A percentile compares a stretch with the other conserved stretches of the same genome.
Conservation (phyloP, 2,797 vertebrate species). For the Rhyacichthys aspro region DNA sequence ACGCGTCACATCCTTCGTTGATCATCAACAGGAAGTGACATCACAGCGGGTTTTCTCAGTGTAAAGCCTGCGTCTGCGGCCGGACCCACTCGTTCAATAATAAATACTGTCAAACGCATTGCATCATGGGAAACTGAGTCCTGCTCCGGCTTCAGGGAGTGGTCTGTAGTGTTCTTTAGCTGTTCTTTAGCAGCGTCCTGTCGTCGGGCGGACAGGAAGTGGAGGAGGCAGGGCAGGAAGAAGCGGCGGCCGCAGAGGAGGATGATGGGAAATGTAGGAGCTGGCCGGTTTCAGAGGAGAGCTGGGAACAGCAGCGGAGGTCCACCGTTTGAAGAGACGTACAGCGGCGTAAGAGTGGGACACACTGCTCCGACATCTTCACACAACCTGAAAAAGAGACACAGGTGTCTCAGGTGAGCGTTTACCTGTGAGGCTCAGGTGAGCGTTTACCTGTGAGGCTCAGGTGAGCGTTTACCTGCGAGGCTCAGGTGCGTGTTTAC, state of each 20-base stretch:
- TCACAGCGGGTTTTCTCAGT: not conserved
- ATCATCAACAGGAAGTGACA: conserved; percentile 11
- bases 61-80: too few species aligned
- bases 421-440: not conserved
- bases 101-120: conserved; percentile 8
- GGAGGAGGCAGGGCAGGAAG: conserved; percentile 65
- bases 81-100: not conserved
- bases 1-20: not conserved
- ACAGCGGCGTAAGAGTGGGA: conserved; percentile 87
- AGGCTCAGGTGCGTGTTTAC: not conserved
- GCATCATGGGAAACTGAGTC: conserved; percentile 1
- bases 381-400: conserved; percentile 80
- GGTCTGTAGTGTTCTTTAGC: conserved; percentile 73
- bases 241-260: conserved; percentile 24
- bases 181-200: conserved; percentile 89
- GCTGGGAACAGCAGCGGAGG: conserved; percentile 86
- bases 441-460: not conserved
- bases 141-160: not conserved
- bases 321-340: conserved; percentile 84
- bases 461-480: not conserved
- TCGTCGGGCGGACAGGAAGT: conserved; percentile 81
- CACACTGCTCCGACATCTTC: conserved; percentile 88
- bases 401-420: not conserved
- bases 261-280: conserved; percentile 82
- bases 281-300: conserved; percentile 85